Percentiles rank a stretch among this genome's conserved stretches.
These are phyloP conservation scores for Semotilus atromaculatus DNA, from an alignment of 2,797 vertebrate species.

Conservation along the genomic window DNA sequence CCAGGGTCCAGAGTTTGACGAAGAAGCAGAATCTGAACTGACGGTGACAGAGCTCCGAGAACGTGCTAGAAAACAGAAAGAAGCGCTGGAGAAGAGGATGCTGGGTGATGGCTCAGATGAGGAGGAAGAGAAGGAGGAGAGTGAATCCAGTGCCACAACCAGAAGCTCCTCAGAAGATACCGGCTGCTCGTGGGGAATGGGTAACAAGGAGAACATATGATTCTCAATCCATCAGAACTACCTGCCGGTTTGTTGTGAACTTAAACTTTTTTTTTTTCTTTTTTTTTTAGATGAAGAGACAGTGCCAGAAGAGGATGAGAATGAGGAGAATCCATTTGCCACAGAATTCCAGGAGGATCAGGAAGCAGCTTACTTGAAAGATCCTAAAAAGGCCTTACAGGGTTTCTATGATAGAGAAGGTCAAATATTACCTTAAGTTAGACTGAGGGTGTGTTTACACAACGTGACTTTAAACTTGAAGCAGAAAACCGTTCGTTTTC, in stretches of 20 bases:
- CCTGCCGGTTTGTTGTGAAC: not conserved
- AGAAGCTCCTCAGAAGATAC: slow-evolving; percentile 77
- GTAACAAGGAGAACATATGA: slow-evolving; percentile 72
- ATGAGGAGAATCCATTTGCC: slow-evolving; percentile 96
- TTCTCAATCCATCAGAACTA: not conserved
- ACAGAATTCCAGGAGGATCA: slow-evolving; percentile 94
- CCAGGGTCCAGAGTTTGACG: slow-evolving; percentile 93
- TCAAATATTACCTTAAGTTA: slow-evolving; percentile 58
- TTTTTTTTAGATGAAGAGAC: slow-evolving; percentile 79
- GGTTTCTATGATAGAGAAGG: slow-evolving; percentile 98
- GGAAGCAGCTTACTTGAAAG: slow-evolving; percentile 95
- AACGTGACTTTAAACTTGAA: not conserved
- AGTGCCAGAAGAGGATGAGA: slow-evolving; percentile 87
- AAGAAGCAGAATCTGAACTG: slow-evolving; percentile 91
- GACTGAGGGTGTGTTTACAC: too few species aligned
- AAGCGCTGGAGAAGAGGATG: slow-evolving; percentile 90
- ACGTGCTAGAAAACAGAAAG: slow-evolving; percentile 82
- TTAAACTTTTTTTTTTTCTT: not conserved
- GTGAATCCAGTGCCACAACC: slow-evolving; percentile 38
- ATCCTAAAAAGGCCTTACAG: slow-evolving; percentile 96
- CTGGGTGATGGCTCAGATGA: slow-evolving; percentile 89
- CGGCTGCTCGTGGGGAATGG: slow-evolving; percentile 95
- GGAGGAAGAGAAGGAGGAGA: slow-evolving; percentile 53
- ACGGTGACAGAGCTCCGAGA: slow-evolving; percentile 91
- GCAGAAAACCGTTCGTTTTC: not conserved